phyloP scores from a whole-genome alignment of 2,797 vertebrate genomes.

The Alcedo atthis region DNA sequence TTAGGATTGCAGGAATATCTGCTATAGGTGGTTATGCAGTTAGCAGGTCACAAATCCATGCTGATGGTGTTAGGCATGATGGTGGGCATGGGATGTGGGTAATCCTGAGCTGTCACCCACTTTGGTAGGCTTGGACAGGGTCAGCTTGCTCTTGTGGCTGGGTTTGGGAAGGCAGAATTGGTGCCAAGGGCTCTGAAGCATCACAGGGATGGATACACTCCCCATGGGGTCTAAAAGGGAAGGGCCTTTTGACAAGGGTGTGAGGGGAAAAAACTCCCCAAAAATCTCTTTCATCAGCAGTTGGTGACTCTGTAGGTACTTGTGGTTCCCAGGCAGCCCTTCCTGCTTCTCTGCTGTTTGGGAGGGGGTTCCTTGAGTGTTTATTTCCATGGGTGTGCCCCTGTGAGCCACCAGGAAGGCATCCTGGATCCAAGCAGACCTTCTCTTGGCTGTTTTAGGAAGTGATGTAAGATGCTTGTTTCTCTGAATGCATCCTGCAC shows the following conservation, averaged over 20 bases:
- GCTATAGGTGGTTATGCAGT: background rate
- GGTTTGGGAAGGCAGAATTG: background rate
- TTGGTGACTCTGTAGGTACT: background rate
- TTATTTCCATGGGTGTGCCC: background rate
- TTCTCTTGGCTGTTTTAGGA: background rate
- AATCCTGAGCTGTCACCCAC: fast-evolving
- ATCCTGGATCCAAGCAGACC: background rate
- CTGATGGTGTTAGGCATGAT: fast-evolving
- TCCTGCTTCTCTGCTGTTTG: background rate
- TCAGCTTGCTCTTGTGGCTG: fast-evolving
- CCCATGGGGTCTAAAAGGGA: background rate
- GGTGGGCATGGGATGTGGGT: no score
- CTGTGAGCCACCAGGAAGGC: background rate
- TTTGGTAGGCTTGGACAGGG: background rate
- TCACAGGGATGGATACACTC: background rate
- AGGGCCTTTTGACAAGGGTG: background rate
- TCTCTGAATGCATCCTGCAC: background rate
- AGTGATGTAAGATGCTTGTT: background rate
- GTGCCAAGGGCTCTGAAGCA: background rate
- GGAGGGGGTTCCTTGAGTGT: fast-evolving
- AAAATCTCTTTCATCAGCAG: background rate
- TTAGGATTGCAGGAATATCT: fast-evolving
- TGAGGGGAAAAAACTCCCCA: no score
- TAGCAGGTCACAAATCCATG: background rate
- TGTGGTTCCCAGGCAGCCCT: background rate